Evolutionary conservation across 2,797 vertebrate species (phyloP), one percentile per base, ranked within the genome.

Genomic region (Danio kyathit): DNA sequence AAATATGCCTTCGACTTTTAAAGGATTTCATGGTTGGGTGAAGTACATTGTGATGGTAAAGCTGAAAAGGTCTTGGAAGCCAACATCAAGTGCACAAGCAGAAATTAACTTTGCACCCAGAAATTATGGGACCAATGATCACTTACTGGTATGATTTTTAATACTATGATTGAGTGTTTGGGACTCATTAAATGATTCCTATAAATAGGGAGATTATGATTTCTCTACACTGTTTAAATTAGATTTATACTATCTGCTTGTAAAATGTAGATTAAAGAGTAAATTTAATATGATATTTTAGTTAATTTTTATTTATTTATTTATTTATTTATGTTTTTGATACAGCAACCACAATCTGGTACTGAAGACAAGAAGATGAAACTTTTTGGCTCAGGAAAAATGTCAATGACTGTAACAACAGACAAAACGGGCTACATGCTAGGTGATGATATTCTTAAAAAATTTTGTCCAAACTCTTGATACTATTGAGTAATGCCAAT

Each of bases 1-100:
- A 93, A 94, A 89, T 90, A 93, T 97, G 93, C 97, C 97, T 88
- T 95, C 97, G 88, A 96, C 96, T 90, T 98, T 98, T 90, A 93
- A 88, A 89, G 96, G 96, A 83, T 60, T 5, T 90, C 89, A 97
- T 90, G 97, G 98, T 89, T 97, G 92, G 90, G 94, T 99, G 85
- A 94, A 96, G 72, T 98, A 98, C 94, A 95, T 89, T 88, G 91
- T 99, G 86, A 96, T 95, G 90, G 96, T 94, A 38, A 96, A 94
- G 88, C 89, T 99, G 89, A 92, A 95, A 89, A 96, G 97, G 91
- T 94, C 96, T 87, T 99, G 97, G 97, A 89, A 92, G 88, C 86
- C 96, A 88, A 91, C 96, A 92, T 89, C 90, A 85, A 95, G 93
- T 88, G 92, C 91, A 84, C 93, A 93, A 86, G 93, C 94, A 87